A percentile compares a stretch with the other conserved stretches of the same genome.
Evolutionary conservation across 1,140 invertebrate species (phyloP).

Genomic region (Atta texana): DNA sequence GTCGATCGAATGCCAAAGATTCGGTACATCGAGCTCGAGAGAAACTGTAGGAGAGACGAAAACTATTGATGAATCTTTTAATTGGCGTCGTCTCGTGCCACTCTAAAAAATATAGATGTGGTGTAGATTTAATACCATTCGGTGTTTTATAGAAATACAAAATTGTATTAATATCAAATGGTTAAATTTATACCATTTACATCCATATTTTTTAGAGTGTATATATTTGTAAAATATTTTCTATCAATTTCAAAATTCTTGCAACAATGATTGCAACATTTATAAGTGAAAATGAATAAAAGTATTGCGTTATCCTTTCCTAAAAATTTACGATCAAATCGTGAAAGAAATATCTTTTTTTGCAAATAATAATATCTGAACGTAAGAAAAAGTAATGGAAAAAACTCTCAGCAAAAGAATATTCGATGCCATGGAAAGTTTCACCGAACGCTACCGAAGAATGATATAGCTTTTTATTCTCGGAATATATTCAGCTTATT

Average conservation of each 20-base stretch:
- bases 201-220: too few species aligned
- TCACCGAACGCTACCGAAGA: background rate
- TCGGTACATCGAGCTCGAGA: conserved; percentile 45
- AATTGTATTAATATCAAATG: too few species aligned
- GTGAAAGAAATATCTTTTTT: background rate
- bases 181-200: too few species aligned
- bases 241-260: conserved; percentile 24
- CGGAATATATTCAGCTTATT: background rate
- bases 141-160: too few species aligned
- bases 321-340: background rate
- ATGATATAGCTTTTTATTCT: background rate
- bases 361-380: background rate
- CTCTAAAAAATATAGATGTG: too few species aligned
- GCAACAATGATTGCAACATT: conserved; percentile 2
- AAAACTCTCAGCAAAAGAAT: background rate
- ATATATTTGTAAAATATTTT: conserved; percentile 30
- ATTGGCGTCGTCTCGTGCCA: conserved; percentile 2
- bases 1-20: conserved; percentile 73
- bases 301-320: background rate
- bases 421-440: background rate
- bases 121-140: too few species aligned
- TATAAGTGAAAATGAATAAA: background rate
- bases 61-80: conserved; percentile 24
- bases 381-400: background rate
- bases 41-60: background rate